Evolutionary conservation across 1,140 invertebrate species (phyloP), one percentile per base, ranked within the genome.

Genomic region (Eurosta solidaginis): DNA sequence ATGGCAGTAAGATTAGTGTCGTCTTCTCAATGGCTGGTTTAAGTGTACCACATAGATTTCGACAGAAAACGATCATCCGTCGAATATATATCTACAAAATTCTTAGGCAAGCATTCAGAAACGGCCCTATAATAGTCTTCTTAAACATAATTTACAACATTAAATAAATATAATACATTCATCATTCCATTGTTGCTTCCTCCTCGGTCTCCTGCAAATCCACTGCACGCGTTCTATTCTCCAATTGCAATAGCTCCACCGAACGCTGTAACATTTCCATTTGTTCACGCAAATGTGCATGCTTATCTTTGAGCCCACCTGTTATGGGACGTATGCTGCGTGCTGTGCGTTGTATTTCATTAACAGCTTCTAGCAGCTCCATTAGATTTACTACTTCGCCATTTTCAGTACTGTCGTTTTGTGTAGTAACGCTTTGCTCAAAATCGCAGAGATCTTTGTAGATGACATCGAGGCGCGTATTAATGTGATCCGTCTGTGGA

Each of bases 391-490:
- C 63, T 36, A 50, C 52, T 1, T 27, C 17, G 17, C 33, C n/a
- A 36, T 54, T 50, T 20, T 22, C 12, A 5, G 63, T n/a, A 3
- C 68, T 59, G 5, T 68, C 44, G 0, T 45, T 77, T 33, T 76
- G 54, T 44, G 59, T 29, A 77, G 68, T 76, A 9, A 79, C 20
- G 10, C 29, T 73, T 25, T 79, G 49, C 20, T 79, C 78, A 42
- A 47, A 79, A 25, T 79, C 78, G 49, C 78, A 79, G 0, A 79
- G 52, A 1, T 79, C 74, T 54, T 79, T 77, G 33, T 79, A 79
- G 25, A 79, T 79, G n/a, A 59, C 47, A 7, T 77, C 78, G 10
- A 79, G 33, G 14, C 78, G 74, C 0, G 20, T n/a, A 29, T 77
- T 79, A 12, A 79, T 77, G 54, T 54, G 44, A 63, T 78, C 78